Evolutionary conservation across 2,797 vertebrate species (phyloP).

Genomic region (Platalea minor): DNA sequence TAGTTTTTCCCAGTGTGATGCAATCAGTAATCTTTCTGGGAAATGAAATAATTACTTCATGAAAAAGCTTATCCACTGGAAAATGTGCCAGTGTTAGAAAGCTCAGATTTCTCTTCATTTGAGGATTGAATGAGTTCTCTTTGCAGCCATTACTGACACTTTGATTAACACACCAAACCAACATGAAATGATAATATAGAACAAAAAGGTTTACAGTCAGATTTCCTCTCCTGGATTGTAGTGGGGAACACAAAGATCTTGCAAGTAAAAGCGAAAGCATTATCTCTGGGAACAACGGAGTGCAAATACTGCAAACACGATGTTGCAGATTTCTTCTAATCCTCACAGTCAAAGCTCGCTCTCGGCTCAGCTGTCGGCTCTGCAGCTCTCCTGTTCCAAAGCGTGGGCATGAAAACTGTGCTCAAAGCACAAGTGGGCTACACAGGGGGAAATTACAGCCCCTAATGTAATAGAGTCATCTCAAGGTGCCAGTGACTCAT

Average conservation of each 20-base stretch:
- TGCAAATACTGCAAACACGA: neutral
- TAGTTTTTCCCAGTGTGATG: constrained; percentile 66
- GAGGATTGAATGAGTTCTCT: constrained; percentile 45
- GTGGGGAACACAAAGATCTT: neutral
- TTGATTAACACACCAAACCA: constrained; percentile 69
- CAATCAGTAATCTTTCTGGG: constrained; percentile 75
- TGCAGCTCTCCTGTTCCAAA: neutral
- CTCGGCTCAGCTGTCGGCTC: neutral
- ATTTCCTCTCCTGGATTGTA: constrained; percentile 26
- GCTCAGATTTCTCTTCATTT: constrained; percentile 75
- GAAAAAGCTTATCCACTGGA: constrained; percentile 65
- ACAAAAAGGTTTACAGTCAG: constrained; percentile 33
- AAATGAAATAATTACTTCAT: constrained; percentile 77
- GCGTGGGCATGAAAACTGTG: neutral
- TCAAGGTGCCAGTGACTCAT: neutral
- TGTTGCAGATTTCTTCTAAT: neutral
- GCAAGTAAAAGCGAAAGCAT: neutral
- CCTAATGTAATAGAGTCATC: neutral
- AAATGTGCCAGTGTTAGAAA: constrained; percentile 65
- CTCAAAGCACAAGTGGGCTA: neutral
- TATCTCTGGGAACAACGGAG: neutral
- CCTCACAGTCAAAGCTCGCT: neutral
- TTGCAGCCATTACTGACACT: constrained; percentile 56
- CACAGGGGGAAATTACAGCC: neutral
- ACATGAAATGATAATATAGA: constrained; percentile 48